Evolutionary conservation across 1,140 invertebrate genomes (phyloP).

Genomic region (Bombus vancouverensis): DNA sequence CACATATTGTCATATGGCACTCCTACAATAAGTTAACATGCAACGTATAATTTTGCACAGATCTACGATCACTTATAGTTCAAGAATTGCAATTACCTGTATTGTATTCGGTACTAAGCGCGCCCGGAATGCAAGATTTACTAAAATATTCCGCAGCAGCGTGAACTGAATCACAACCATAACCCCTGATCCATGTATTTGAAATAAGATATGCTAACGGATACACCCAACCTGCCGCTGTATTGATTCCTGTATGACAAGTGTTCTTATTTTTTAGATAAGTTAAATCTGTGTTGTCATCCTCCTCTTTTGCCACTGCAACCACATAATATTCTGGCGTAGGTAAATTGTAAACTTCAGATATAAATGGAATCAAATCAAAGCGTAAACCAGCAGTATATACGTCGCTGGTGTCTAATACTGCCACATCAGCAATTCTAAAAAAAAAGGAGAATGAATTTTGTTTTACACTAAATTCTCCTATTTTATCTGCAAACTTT

Average conservation of each 20-base stretch:
- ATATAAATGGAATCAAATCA: slow-evolving; percentile 92
- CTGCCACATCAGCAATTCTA: slow-evolving; percentile 91
- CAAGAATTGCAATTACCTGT: slow-evolving; percentile 73
- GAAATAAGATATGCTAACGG: slow-evolving; percentile 96
- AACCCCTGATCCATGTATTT: slow-evolving; percentile 95
- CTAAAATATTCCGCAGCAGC: slow-evolving; percentile 96
- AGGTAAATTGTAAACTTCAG: slow-evolving; percentile 94
- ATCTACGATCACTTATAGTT: accelerated
- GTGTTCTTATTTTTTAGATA: slow-evolving; percentile 94
- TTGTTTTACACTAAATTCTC: not conserved
- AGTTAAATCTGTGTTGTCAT: slow-evolving; percentile 92
- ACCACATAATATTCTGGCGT: slow-evolving; percentile 96
- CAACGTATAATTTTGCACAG: not conserved
- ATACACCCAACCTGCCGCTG: slow-evolving; percentile 97
- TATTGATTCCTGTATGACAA: slow-evolving; percentile 95
- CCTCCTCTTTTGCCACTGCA: slow-evolving; percentile 94
- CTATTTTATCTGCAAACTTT: not conserved
- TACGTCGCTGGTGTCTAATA: slow-evolving; percentile 96
- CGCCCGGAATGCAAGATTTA: slow-evolving; percentile 95
- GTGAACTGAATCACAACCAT: slow-evolving; percentile 94
- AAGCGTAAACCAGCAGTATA: slow-evolving; percentile 94
- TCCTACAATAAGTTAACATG: slow-evolving; percentile 75
- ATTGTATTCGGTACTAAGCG: slow-evolving; percentile 93
- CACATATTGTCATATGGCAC: slow-evolving; percentile 95
- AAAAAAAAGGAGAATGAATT: not conserved